Conservation (phyloP, 2,888 invertebrate species). For the Sphaerophoria rueppellii region DNA sequence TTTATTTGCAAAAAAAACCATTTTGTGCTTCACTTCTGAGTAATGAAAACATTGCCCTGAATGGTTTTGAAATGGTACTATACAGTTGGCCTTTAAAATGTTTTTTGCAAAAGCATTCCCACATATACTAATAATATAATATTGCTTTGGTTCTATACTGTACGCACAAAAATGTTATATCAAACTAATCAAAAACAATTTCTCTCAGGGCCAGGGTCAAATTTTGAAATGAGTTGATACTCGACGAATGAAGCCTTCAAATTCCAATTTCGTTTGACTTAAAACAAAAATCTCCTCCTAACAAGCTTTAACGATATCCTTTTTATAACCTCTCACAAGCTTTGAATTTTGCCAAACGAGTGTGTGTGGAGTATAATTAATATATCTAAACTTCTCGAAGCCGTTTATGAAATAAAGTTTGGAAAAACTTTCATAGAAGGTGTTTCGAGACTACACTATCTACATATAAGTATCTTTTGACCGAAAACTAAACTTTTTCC, state of each 20-base stretch:
- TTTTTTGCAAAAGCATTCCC: slow-evolving; percentile 15
- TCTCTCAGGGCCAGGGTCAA: too few species aligned
- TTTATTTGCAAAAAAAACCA: slow-evolving; percentile 9
- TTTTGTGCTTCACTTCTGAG: slow-evolving; percentile 25
- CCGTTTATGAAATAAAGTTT: slow-evolving; percentile 22
- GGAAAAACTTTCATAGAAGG: neutral
- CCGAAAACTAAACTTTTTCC: slow-evolving; percentile 10
- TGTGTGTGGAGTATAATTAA: neutral
- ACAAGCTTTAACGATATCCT: slow-evolving; percentile 1
- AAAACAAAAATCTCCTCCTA: neutral
- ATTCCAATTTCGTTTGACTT: neutral
- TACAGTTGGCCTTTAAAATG: slow-evolving; percentile 40
- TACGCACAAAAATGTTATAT: neutral
- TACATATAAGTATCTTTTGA: neutral
- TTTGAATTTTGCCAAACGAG: neutral
- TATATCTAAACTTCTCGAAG: slow-evolving; percentile 9
- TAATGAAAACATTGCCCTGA: slow-evolving; percentile 10
- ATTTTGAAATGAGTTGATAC: neutral
- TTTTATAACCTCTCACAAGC: slow-evolving; percentile 6
- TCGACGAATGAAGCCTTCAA: neutral
- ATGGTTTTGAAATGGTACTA: neutral
- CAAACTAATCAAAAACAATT: too few species aligned
- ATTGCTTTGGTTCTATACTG: slow-evolving; percentile 9
- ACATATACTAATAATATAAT: slow-evolving; percentile 18
- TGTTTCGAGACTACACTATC: neutral